Conservation (phyloP, 2,113 vertebrate species). For the Seriola rivoliana region DNA sequence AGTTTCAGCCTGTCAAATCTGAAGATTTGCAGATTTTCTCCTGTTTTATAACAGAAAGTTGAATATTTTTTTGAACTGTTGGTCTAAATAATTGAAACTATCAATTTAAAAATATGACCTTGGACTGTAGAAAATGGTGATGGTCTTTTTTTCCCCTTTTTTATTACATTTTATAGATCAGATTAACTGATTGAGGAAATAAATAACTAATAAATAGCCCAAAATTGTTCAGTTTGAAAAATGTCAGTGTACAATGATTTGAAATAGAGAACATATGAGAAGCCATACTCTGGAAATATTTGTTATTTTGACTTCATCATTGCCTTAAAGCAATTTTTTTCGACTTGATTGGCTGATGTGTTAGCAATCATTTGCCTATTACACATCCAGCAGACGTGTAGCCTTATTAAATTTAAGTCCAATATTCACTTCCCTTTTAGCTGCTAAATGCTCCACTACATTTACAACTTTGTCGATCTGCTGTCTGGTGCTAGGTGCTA, state of each 20-base stretch:
- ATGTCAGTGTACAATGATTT: neutral
- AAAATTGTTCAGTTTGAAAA: neutral
- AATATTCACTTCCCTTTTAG: neutral
- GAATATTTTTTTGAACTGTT: neutral
- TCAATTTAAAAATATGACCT: too few relatives aligned
- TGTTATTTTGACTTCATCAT: too few relatives aligned
- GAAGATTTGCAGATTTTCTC: neutral
- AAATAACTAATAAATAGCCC: neutral
- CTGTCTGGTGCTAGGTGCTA: neutral
- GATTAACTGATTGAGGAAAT: neutral
- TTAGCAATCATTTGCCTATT: neutral
- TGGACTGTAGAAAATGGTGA: too few relatives aligned
- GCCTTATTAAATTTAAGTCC: neutral
- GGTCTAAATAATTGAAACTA: neutral
- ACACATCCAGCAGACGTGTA: neutral
- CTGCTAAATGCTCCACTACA: neutral
- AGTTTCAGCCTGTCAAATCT: neutral
- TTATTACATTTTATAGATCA: neutral
- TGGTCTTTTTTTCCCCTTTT: too few relatives aligned
- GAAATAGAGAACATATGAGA: neutral
- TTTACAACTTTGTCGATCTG: neutral
- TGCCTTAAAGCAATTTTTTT: too few relatives aligned
- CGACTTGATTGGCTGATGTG: neutral
- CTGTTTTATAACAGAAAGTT: neutral
- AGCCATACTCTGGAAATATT: neutral